phyloP scores from a whole-genome alignment of 2,888 invertebrate species.

The Folsomia manolachei region DNA sequence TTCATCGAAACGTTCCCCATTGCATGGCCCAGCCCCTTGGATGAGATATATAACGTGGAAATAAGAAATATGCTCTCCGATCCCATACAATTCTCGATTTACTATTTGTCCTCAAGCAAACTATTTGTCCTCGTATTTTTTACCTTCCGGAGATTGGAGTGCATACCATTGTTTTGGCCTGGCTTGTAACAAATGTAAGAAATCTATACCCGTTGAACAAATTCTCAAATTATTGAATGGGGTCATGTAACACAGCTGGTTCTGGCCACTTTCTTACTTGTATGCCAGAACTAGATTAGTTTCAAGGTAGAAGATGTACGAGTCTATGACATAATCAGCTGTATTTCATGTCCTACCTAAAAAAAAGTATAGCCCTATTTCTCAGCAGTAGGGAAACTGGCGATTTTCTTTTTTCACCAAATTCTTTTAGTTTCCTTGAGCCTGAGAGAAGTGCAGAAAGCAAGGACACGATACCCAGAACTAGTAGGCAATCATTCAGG shows the following conservation, averaged over 20 bases:
- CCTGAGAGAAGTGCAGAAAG: not conserved
- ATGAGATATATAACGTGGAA: too few relatives aligned
- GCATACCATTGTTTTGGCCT: too few relatives aligned
- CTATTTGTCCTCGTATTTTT: too few relatives aligned
- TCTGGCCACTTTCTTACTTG: not conserved
- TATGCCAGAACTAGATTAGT: not conserved
- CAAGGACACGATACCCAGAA: not conserved
- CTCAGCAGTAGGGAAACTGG: not conserved
- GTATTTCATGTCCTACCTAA: not conserved
- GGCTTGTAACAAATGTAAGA: not conserved
- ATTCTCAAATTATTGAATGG: not conserved
- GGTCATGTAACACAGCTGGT: not conserved
- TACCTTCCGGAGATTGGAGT: too few relatives aligned
- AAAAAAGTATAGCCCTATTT: not conserved
- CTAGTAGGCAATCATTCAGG: too few relatives aligned
- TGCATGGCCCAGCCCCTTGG: too few relatives aligned
- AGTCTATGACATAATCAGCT: too few relatives aligned
- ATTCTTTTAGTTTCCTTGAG: not conserved
- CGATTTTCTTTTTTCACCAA: not conserved
- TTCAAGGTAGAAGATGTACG: not conserved
- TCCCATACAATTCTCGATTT: too few relatives aligned
- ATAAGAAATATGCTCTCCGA: too few relatives aligned
- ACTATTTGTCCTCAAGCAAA: too few relatives aligned
- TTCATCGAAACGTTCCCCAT: too few relatives aligned
- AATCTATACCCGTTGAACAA: not conserved